Evolutionary conservation across 2,888 invertebrate species (phyloP), one percentile per base, ranked within the genome.

Genomic region (Rotaria sp.): DNA sequence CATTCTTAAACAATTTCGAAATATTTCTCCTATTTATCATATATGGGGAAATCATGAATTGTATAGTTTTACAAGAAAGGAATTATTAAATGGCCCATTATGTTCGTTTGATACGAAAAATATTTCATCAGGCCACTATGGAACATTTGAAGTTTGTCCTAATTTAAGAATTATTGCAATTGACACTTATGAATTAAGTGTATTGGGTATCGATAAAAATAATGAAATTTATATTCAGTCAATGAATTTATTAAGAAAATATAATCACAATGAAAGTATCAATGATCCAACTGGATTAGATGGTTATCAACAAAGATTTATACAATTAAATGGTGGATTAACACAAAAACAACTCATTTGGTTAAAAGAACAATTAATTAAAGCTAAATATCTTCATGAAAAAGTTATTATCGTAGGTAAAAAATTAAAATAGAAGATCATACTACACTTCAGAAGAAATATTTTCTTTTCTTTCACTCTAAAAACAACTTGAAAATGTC

Each of bases 21-120:
- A 87, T 30, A 88, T 88, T n/a, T 85, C 89, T 11, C 88, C 88
- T 11, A 88, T 88, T 15, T 88, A 88, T 86, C 90, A 91, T 88
- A 88, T 90, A 15, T 89, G 90, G 87, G 91, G 91, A 52, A 92
- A 92, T 88, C 91, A 91, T 88, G 91, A 92, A 87, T 88, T 90
- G 24, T 91, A 91, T 88, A 92, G 91, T 88, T 90, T 91, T 87
- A 87, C 88, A 8, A 88, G 90, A 26, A 86, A 89, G 75, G 87
- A 88, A 84, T 88, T 91, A 45, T 45, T 45, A 26, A 26, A 18
- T 24, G 21, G 38, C 4, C 75, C 75, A 21, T 41, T 75, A 41
- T 75, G 75, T 75, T 75, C 75, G 10, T 75, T 75, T 38, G 26
- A 75, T 75, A 75, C 41, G 24, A 75, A 75, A 75, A 7, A 75